These are phyloP conservation scores for Buteo buteo DNA, from an alignment of 2,113 vertebrate genomes.

Conservation along the genomic window DNA sequence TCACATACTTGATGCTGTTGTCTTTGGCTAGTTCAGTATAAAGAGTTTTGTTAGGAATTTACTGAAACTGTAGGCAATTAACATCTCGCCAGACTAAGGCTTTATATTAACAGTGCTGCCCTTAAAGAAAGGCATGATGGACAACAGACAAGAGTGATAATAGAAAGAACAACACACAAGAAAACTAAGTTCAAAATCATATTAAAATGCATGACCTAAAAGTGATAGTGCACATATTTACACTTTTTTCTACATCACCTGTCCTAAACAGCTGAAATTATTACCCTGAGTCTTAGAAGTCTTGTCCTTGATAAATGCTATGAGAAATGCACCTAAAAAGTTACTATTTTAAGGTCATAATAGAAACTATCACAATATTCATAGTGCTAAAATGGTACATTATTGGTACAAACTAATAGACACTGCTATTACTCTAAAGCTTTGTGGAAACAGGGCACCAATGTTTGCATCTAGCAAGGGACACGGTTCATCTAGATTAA, in stretches of 20 bases:
- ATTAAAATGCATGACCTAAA: neutral
- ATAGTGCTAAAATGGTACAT: neutral
- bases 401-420: neutral
- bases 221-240: neutral
- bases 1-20: neutral
- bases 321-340: neutral
- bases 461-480: neutral
- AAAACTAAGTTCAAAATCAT: neutral
- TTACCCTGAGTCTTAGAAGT: neutral
- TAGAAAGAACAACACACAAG: neutral
- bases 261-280: neutral
- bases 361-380: neutral
- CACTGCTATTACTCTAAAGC: neutral
- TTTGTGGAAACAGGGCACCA: neutral
- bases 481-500: neutral
- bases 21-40: neutral
- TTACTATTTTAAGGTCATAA: neutral
- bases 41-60: neutral
- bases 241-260: neutral
- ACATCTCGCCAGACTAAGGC: neutral
- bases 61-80: neutral
- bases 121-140: neutral
- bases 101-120: neutral
- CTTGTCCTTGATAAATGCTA: neutral
- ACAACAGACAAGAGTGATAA: neutral